Conservation (phyloP, 2,888 invertebrate genomes). For the Synergus umbraculus region DNA sequence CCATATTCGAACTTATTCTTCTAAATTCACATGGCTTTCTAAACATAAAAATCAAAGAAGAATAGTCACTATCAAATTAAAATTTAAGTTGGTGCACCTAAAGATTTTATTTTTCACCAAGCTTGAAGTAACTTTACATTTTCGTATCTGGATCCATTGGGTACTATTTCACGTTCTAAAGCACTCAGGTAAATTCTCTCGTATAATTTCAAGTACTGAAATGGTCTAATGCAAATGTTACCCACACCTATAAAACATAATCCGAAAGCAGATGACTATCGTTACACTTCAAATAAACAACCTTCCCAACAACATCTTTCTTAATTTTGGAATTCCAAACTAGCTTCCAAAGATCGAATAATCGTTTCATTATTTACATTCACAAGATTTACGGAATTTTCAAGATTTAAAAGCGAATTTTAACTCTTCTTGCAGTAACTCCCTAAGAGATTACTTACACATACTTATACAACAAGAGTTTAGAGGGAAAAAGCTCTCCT, state of each 20-base stretch:
- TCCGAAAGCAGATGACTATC: background rate
- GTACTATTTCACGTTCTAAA: background rate
- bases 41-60: background rate
- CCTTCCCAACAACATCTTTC: background rate
- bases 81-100: background rate
- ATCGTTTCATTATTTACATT: no score
- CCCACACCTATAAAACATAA: constrained; percentile 2
- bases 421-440: background rate
- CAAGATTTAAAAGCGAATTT: background rate
- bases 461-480: background rate
- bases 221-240: background rate
- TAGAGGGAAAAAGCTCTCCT: constrained; percentile 15
- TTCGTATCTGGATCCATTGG: background rate
- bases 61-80: background rate
- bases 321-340: background rate
- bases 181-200: background rate
- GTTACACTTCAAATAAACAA: constrained; percentile 12
- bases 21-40: background rate
- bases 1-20: background rate
- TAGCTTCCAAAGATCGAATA: no score
- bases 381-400: background rate
- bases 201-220: background rate
- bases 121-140: background rate
- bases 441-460: constrained; percentile 18
- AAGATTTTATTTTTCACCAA: background rate